Conservation (phyloP, 2,888 invertebrate genomes). For the Zeuzera pyrina region DNA sequence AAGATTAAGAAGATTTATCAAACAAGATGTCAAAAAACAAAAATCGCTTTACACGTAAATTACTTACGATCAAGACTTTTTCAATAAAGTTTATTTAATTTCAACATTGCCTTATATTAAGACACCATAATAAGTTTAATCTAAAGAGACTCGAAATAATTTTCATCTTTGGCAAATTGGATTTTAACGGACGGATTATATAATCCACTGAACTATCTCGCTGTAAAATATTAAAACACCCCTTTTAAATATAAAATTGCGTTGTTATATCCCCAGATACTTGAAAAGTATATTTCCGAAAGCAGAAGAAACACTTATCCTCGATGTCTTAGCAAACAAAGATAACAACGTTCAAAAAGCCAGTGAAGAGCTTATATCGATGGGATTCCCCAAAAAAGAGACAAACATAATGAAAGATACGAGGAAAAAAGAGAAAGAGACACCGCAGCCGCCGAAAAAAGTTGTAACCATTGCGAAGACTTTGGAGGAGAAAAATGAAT, state of each 20-base stretch:
- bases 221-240: no score
- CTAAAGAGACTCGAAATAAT: no score
- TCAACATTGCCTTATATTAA: no score
- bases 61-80: no score
- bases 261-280: constrained; percentile 75
- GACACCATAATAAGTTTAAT: no score
- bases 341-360: constrained; percentile 94
- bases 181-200: no score
- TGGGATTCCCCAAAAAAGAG: constrained; percentile 89
- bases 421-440: constrained; percentile 30
- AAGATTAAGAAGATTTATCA: no score
- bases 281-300: constrained; percentile 93
- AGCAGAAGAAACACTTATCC: constrained; percentile 89
- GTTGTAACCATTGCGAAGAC: constrained; percentile 78
- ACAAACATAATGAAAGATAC: constrained; percentile 42
- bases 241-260: background rate
- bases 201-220: no score
- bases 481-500: constrained; percentile 77
- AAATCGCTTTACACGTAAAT: no score
- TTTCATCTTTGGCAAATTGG: no score
- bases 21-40: no score
- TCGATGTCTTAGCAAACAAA: constrained; percentile 87
- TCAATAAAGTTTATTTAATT: no score
- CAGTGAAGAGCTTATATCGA: constrained; percentile 82
- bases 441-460: constrained; percentile 51